These are phyloP conservation scores for Paradoxurus hermaphroditus DNA, from an alignment of 2,113 vertebrate genomes.

Conservation along the genomic window DNA sequence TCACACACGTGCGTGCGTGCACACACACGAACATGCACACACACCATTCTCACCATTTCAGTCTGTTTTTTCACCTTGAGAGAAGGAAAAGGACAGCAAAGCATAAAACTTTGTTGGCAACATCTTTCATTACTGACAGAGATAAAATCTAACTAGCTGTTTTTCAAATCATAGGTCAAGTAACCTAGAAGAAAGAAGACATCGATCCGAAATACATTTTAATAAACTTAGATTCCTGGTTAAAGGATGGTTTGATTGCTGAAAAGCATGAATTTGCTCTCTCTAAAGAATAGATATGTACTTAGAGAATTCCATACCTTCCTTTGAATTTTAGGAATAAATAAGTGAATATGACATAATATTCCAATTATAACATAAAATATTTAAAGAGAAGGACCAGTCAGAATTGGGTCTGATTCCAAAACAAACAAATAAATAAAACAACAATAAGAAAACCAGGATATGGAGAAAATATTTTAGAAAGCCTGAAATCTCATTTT, in stretches of 20 bases:
- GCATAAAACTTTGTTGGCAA: not conserved
- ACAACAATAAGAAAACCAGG: not conserved
- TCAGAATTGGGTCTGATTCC: not conserved
- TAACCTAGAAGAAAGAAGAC: not conserved
- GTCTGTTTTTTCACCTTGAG: not conserved
- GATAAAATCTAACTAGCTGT: not conserved
- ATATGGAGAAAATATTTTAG: not conserved
- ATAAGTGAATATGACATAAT: not conserved
- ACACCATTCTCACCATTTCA: not conserved
- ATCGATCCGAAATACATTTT: not conserved
- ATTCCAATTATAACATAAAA: not conserved
- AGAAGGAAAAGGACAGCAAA: not conserved
- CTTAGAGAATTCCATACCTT: not conserved
- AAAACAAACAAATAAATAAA: not conserved
- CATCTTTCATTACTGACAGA: not conserved
- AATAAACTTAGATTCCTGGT: not conserved
- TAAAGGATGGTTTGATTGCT: not conserved
- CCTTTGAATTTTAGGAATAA: not conserved
- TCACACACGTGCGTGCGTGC: not conserved
- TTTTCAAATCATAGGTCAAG: not conserved
- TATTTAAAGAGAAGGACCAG: not conserved
- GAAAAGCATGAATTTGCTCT: not conserved
- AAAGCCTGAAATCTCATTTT: not conserved
- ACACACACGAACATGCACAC: not conserved
- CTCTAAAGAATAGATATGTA: not conserved